phyloP scores from a whole-genome alignment of 2,888 invertebrate species.

The Blera fallax region DNA sequence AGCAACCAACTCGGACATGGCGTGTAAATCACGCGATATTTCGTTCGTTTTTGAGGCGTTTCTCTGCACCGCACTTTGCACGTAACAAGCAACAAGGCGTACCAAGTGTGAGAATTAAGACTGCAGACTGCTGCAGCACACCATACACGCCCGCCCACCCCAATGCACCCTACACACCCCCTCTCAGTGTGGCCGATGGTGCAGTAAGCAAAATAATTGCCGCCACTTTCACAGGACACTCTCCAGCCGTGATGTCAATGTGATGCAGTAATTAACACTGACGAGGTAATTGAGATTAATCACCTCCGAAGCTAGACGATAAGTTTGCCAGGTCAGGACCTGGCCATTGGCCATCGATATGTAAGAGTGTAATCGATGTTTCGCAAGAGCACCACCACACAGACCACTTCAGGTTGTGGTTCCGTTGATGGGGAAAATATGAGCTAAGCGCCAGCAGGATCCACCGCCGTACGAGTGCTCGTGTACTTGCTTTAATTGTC shows the following conservation, averaged over 20 bases:
- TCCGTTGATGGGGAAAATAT: conserved; percentile 35
- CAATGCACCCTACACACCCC: conserved; percentile 32
- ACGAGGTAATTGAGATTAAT: conserved; percentile 73
- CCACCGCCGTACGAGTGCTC: conserved; percentile 19
- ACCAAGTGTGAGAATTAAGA: conserved; percentile 68
- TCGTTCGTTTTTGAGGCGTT: conserved; percentile 66
- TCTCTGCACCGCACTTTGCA: conserved; percentile 51
- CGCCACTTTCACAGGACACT: conserved; percentile 52
- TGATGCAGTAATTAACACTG: conserved; percentile 73
- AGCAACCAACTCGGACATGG: conserved; percentile 59
- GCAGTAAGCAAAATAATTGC: conserved; percentile 64
- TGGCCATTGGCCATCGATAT: conserved; percentile 54
- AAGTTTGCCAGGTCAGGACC: conserved; percentile 65
- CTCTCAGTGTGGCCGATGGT: conserved; percentile 46
- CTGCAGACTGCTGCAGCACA: conserved; percentile 53
- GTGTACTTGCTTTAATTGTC: conserved; percentile 54
- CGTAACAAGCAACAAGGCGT: conserved; percentile 63
- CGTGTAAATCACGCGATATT: conserved; percentile 73
- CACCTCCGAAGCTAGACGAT: conserved; percentile 68
- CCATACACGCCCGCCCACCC: conserved; percentile 28
- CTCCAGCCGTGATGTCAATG: conserved; percentile 37
- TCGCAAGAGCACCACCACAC: conserved; percentile 26
- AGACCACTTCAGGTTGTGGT: conserved; percentile 45
- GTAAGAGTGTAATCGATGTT: conserved; percentile 65
- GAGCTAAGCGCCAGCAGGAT: conserved; percentile 21